phyloP scores from a whole-genome alignment of 2,113 vertebrate genomes.

The Myodes glareolus region DNA sequence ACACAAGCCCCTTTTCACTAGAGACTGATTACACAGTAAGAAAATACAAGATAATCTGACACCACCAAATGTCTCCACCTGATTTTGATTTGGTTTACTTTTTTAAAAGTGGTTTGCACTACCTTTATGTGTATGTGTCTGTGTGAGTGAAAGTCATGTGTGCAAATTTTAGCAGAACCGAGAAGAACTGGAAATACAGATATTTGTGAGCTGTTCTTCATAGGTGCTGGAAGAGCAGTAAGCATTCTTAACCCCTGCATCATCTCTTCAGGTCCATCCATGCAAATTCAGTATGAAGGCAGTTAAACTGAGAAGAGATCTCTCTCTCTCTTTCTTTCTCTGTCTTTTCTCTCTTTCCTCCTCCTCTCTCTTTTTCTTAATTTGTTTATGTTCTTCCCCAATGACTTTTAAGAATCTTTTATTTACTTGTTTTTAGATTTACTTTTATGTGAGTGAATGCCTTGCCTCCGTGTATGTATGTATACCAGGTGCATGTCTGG shows the following conservation, averaged over 20 bases:
- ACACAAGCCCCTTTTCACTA: background rate
- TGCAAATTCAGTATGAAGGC: background rate
- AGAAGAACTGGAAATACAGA: background rate
- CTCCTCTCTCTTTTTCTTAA: too few species aligned
- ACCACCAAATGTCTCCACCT: background rate
- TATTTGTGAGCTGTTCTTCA: background rate
- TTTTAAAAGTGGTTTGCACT: background rate
- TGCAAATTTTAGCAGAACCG: background rate
- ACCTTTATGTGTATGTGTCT: background rate
- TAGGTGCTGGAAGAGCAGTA: background rate
- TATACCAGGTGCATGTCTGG: background rate
- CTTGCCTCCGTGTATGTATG: background rate
- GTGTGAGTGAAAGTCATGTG: background rate
- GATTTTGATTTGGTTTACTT: background rate
- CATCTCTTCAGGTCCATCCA: background rate
- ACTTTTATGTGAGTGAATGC: background rate
- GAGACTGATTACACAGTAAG: background rate
- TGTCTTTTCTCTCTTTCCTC: too few species aligned
- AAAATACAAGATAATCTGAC: background rate
- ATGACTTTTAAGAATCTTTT: background rate
- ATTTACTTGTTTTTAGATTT: background rate
- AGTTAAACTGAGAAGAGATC: background rate
- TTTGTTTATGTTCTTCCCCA: background rate
- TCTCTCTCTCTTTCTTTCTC: accelerated
- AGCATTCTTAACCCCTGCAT: background rate